Evolutionary conservation across 2,797 vertebrate genomes (phyloP).

Genomic region (Aulostomus chinensis): DNA sequence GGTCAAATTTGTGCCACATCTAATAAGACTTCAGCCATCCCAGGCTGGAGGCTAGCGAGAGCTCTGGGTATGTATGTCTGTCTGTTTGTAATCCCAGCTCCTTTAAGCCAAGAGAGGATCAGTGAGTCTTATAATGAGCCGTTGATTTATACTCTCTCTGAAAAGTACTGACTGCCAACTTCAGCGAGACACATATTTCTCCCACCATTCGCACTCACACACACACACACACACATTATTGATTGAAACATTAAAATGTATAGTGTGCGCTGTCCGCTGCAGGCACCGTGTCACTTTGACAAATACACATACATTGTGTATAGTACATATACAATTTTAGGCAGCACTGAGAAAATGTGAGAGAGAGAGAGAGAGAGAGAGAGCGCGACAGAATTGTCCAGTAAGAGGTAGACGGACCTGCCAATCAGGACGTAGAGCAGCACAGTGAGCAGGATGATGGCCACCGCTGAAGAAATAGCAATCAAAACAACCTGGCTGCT

Average conservation of each 20-base stretch:
- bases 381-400: too few species aligned
- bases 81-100: constrained; percentile 53
- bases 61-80: constrained; percentile 12
- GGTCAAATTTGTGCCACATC: constrained; percentile 65
- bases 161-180: constrained; percentile 62
- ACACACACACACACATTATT: constrained; percentile 7
- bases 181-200: constrained; percentile 32
- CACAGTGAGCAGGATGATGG: constrained; percentile 93
- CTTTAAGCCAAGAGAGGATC: constrained; percentile 72
- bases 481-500: constrained; percentile 96
- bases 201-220: background rate
- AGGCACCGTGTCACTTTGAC: background rate
- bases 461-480: constrained; percentile 91
- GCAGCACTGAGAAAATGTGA: too few species aligned
- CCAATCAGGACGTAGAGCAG: constrained; percentile 92
- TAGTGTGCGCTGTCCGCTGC: background rate
- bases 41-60: constrained; percentile 30
- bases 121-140: constrained; percentile 74
- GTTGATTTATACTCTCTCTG: constrained; percentile 70
- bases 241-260: background rate
- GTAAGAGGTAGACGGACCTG: constrained; percentile 80
- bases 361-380: too few species aligned
- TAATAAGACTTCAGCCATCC: constrained; percentile 49
- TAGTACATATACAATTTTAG: too few species aligned
- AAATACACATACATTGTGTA: constrained; percentile 4